Base-by-base conservation (phyloP, 2,113 vertebrate species). In the Phoenicopterus ruber region DNA sequence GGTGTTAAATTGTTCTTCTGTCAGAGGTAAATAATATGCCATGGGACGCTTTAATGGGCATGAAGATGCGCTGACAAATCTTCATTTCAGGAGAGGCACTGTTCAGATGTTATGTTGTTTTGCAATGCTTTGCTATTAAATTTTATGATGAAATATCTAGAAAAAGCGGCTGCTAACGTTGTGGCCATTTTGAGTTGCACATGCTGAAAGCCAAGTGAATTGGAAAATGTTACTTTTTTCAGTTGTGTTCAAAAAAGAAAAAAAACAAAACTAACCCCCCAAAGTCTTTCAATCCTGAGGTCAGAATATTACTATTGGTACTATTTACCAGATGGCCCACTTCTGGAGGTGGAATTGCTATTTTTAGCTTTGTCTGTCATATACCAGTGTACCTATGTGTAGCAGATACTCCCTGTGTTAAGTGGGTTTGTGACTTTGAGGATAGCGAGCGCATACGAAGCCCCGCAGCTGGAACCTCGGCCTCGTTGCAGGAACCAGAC, bases 1-100 rank as follows among this genome's bases (percentile, higher is more conserved):
- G 89, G 89, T 95, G 88, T 87, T 95, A 94, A 89, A 70, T 92
- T 85, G 61, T 91, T 95, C 70, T 93, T 79, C 54, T 89, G 66
- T 65, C 89, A 86, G 73, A 91, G 69, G 81, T 89, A 79, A 79
- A 76, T 71, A 46, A 57, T 50, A 29, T 55, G 44, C 76, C 65
- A 70, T 47, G 49, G 47, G 86, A 61, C 7, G 24, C 80, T 76
- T 81, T 92, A 83, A 82, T 38, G 77, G 62, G 81, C 57, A 59
- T 8, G 46, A 65, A 82, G 94, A 82, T 31, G 32, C 4, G 1
- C 58, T 87, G 81, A 85, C 57, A 65, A 54, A 67, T 58, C 54
- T 66, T 54, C 59, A 2, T 86, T 93, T 93, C 26, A 14, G 81
- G 57, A 54, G 54, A 40, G 36, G 26, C 32, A 13, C 40, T 29